A percentile compares a stretch with the other conserved stretches of the same genome.
Evolutionary conservation across 2,888 invertebrate genomes (phyloP).

Genomic region (Hirtodrosophila histrioides): DNA sequence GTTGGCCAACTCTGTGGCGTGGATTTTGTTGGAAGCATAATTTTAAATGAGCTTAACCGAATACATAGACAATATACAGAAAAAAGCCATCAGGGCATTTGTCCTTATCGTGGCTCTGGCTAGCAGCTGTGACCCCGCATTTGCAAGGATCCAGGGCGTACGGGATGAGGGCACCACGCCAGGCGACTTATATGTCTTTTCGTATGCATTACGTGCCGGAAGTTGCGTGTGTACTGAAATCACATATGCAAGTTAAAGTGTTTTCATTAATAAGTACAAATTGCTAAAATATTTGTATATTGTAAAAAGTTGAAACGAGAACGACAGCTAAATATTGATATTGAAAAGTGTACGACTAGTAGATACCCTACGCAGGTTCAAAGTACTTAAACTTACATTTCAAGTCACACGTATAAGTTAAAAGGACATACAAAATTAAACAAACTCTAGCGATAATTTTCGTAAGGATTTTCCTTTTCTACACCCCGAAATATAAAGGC

Average conservation of each 20-base stretch:
- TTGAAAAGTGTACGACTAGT: too few relatives aligned
- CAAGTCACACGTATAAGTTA: too few relatives aligned
- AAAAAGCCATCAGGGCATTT: constrained; percentile 65
- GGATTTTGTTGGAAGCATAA: constrained; percentile 57
- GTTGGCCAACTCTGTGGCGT: constrained; percentile 20
- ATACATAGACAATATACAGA: constrained; percentile 60
- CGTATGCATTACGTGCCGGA: constrained; percentile 80
- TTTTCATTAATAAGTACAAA: constrained; percentile 3
- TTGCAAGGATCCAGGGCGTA: constrained; percentile 82
- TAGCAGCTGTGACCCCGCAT: constrained; percentile 63
- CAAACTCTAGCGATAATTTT: too few relatives aligned
- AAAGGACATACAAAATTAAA: too few relatives aligned
- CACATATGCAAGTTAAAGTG: constrained; percentile 18
- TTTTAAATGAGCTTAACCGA: constrained; percentile 71
- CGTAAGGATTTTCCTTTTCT: too few relatives aligned
- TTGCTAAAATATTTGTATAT: too few relatives aligned
- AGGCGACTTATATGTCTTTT: constrained; percentile 80
- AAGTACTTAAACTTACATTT: too few relatives aligned
- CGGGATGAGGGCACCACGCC: constrained; percentile 80
- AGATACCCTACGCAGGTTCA: too few relatives aligned
- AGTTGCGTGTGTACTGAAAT: constrained; percentile 81
- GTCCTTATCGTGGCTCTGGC: constrained; percentile 40
- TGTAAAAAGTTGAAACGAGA: too few relatives aligned
- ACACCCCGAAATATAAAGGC: too few relatives aligned
- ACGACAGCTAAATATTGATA: too few relatives aligned